phyloP scores from a whole-genome alignment of 2,797 vertebrate genomes.

The Tapirus indicus region DNA sequence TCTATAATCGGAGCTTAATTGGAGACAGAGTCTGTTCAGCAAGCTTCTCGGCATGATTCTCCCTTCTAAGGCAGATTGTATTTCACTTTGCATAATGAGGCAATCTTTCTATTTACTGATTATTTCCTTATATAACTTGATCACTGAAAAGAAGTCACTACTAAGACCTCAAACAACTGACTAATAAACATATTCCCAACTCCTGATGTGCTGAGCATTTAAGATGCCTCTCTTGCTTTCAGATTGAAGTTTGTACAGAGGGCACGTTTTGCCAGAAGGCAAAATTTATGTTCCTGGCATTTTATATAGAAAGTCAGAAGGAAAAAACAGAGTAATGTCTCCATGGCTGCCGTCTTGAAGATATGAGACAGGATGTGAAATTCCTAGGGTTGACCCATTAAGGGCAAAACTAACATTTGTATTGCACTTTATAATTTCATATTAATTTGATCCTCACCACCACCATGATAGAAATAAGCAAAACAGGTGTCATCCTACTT shows the following conservation, averaged over 20 bases:
- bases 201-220: neutral
- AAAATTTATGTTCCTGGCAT: conserved; percentile 30
- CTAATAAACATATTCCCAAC: conserved; percentile 46
- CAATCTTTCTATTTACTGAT: conserved; percentile 82
- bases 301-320: conserved; percentile 54
- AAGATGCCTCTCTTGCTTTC: neutral
- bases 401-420: neutral
- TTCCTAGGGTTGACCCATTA: neutral
- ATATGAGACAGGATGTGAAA: neutral
- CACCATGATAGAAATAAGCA: neutral
- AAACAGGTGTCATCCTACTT: neutral
- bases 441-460: conserved; percentile 15
- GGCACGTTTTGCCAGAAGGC: neutral
- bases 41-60: conserved; percentile 68
- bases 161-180: conserved; percentile 52
- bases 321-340: neutral
- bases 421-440: neutral
- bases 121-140: conserved; percentile 77
- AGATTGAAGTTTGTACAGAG: neutral
- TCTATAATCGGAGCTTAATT: conserved; percentile 80
- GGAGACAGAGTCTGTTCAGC: conserved; percentile 76
- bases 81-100: conserved; percentile 85
- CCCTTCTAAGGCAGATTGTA: conserved; percentile 75
- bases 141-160: conserved; percentile 67
- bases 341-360: conserved; percentile 2